Base-by-base conservation (phyloP, 2,113 vertebrate genomes). In the Accipiter cooperii region DNA sequence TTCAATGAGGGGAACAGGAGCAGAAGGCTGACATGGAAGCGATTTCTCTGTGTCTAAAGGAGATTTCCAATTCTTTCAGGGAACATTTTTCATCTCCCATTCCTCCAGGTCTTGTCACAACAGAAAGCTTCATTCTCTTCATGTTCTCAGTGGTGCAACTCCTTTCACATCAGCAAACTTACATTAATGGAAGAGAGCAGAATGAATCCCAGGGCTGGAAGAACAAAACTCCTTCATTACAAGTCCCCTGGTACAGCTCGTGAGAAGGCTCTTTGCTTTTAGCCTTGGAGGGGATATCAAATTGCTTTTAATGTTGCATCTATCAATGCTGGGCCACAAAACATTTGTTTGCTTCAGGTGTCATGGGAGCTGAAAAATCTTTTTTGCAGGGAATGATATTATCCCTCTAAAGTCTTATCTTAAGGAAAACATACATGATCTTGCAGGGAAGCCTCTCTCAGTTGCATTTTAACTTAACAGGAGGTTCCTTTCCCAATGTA, bases 401-500 rank as follows among this genome's bases (percentile, higher is more conserved):
- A 93, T 87, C 85, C 63, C 57, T 82, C 81, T 75, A 89, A 95
- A 90, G 65, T 57, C 84, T 97, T 97, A 94, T 96, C 89, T 94
- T 87, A 87, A 96, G 94, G 90, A 90, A 96, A 93, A 77, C 95
- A 92, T 66, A 68, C 4, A 3, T 0, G 0, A 70, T 78, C 89
- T 94, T 87, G 51, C 70, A 90, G 79, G 55, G 92, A 96, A 95
- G 68, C 70, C 69, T 93, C 54, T 97, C 84, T 46, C 0, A 0
- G 95, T 92, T 96, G 93, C 80, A 93, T 94, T 97, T 96, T 91
- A 96, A 93, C 94, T 92, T 88, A 91, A 88, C 88, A 94, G 88
- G 70, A 89, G 74, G 83, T 83, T 96, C 74, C 63, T 81, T 60
- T 96, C 80, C 70, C 0, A 1, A 16, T 2, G 4, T 69, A 77